Evolutionary conservation across 2,797 vertebrate species (phyloP).

Genomic region (Gallinago solitaria): DNA sequence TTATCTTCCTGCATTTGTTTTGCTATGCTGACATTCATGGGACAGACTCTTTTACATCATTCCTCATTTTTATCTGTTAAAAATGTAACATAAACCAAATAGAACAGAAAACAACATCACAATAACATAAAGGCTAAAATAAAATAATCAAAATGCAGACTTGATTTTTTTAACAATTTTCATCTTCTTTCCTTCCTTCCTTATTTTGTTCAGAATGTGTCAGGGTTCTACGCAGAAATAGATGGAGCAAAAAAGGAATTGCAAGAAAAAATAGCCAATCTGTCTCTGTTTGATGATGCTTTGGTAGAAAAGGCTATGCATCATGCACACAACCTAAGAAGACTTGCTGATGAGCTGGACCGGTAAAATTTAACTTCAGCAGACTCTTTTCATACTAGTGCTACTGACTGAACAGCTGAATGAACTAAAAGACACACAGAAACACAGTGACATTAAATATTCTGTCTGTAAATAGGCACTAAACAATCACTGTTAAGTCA

Average conservation of each 20-base stretch:
- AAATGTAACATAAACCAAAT: background rate
- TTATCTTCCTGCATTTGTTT: background rate
- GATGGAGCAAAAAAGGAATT: conserved; percentile 88
- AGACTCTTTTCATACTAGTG: background rate
- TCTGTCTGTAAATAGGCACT: background rate
- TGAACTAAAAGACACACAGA: background rate
- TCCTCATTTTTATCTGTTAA: background rate
- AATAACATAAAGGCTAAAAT: background rate
- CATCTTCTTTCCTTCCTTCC: background rate
- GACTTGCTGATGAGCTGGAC: conserved; percentile 83
- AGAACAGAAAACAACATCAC: background rate
- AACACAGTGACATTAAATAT: background rate
- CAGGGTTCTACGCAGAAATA: conserved; percentile 88
- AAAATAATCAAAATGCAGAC: background rate
- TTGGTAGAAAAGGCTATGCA: conserved; percentile 85
- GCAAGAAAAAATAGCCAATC: conserved; percentile 82
- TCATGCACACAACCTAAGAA: conserved; percentile 83
- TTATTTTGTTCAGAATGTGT: conserved; percentile 82
- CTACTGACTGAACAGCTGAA: background rate
- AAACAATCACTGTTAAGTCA: background rate
- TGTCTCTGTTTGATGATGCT: conserved; percentile 83
- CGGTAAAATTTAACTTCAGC: conserved; percentile 77
- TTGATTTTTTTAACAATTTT: background rate
- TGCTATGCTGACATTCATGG: background rate
- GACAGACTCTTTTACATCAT: background rate